Conservation (phyloP, 2,113 vertebrate species). For the Mobula hypostoma region DNA sequence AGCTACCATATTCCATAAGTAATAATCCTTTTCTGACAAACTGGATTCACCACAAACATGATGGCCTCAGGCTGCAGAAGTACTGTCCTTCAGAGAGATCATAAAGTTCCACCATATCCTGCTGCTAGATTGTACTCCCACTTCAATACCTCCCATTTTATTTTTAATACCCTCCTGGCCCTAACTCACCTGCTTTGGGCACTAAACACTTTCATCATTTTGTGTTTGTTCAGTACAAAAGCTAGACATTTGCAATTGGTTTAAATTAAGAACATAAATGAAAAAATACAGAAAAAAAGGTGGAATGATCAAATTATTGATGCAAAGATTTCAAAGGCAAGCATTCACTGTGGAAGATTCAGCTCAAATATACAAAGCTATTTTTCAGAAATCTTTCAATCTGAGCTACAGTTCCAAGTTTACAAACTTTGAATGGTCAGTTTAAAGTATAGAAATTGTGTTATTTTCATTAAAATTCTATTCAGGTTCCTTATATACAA, state of each 20-base stretch:
- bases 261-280: conserved; percentile 14
- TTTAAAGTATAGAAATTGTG: conserved; percentile 42
- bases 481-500: conserved; percentile 50
- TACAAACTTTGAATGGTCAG: conserved; percentile 48
- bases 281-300: background rate
- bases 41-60: too few species aligned
- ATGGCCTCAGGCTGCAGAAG: too few species aligned
- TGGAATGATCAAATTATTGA: conserved; percentile 9
- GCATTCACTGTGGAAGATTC: background rate
- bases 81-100: background rate
- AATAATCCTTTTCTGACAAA: too few species aligned
- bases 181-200: background rate
- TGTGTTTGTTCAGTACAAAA: background rate
- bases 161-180: background rate
- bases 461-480: conserved; percentile 49
- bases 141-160: background rate
- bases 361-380: conserved; percentile 40
- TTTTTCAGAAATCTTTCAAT: conserved; percentile 39
- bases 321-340: conserved; percentile 23
- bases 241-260: background rate
- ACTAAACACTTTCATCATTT: background rate
- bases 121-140: background rate
- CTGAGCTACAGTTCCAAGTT: conserved; percentile 53
- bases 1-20: too few species aligned
- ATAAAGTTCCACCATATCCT: background rate